A percentile compares a stretch with the other conserved stretches of the same genome.
Evolutionary conservation across 1,140 invertebrate species (phyloP).

Genomic region (Bombus breviceps): DNA sequence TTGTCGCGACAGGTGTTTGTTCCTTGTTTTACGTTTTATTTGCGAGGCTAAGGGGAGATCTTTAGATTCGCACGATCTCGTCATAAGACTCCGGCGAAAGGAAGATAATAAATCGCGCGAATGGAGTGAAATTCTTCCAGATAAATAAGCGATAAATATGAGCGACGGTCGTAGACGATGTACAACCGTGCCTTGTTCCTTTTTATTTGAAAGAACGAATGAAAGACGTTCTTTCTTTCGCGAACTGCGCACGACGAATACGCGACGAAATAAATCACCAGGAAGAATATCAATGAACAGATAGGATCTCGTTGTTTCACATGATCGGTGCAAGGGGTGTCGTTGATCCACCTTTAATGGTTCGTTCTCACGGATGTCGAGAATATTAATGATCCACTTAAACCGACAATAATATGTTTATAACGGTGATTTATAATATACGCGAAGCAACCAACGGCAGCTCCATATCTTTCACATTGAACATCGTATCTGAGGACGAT

Average conservation of each 20-base stretch:
- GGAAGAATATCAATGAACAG: constrained; percentile 17
- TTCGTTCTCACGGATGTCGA: constrained; percentile 57
- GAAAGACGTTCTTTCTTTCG: no score
- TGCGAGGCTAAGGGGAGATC: neutral
- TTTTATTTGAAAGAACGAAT: neutral
- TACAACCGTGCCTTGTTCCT: neutral
- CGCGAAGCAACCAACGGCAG: neutral
- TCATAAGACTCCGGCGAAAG: neutral
- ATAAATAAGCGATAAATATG: constrained; percentile 2
- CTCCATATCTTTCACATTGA: constrained; percentile 42
- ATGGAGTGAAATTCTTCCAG: neutral
- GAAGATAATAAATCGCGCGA: constrained; percentile 1
- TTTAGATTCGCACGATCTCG: neutral
- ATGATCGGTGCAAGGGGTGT: constrained; percentile 3
- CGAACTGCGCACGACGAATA: neutral
- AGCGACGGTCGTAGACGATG: neutral
- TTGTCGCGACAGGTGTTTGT: neutral
- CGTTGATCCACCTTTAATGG: constrained; percentile 35
- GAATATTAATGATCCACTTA: constrained; percentile 66
- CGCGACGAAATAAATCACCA: constrained; percentile 18
- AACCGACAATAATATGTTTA: constrained; percentile 64
- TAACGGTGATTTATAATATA: constrained; percentile 59
- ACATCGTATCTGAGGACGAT: constrained; percentile 26
- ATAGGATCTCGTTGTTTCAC: constrained; percentile 23
- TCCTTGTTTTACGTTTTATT: neutral